phyloP scores from a whole-genome alignment of 2,797 vertebrate genomes.

The Phoebastria nigripes region DNA sequence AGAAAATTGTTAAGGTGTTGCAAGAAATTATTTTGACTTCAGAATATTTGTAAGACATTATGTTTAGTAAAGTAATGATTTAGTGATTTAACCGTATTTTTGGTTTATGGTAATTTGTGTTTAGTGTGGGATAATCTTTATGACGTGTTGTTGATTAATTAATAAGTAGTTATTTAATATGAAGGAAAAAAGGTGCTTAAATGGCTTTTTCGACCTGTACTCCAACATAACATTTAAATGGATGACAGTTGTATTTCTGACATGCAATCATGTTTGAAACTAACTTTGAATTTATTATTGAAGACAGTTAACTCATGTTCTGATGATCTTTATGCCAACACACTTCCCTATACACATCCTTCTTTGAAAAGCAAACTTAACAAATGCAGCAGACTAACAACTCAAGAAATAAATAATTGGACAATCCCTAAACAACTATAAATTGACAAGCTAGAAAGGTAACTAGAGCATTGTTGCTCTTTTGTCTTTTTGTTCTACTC shows the following conservation, averaged over 20 bases:
- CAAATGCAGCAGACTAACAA: neutral
- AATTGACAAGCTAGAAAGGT: neutral
- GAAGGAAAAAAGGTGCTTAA: neutral
- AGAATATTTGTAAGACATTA: neutral
- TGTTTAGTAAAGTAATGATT: neutral
- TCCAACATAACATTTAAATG: neutral
- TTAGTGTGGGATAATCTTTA: neutral
- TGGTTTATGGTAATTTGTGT: neutral
- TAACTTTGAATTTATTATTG: neutral
- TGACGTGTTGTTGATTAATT: neutral
- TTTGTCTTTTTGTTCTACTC: neutral
- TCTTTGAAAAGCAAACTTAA: neutral
- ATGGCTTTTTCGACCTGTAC: neutral
- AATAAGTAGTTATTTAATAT: neutral
- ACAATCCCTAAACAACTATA: neutral
- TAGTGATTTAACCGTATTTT: neutral
- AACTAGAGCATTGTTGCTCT: neutral
- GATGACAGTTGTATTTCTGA: neutral
- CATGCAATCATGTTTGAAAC: neutral
- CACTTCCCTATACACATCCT: neutral
- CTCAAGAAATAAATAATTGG: neutral
- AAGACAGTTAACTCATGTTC: neutral
- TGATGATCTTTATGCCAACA: neutral
- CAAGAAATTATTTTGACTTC: neutral
- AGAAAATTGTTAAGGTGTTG: neutral